phyloP scores from a whole-genome alignment of 2,888 invertebrate species.

The Cerastis rubricosa region DNA sequence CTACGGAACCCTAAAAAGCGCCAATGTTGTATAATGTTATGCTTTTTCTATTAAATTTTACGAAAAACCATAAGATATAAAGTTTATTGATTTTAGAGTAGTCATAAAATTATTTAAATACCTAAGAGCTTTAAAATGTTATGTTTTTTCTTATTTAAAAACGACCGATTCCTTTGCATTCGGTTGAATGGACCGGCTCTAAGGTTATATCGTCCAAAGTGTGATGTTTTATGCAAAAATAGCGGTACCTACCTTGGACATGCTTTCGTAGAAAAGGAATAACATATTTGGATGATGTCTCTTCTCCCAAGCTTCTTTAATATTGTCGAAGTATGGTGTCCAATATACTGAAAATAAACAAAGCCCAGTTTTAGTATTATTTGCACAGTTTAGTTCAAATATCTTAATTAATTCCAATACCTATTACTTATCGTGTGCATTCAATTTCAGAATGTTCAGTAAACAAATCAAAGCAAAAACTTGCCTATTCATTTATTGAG shows the following conservation, averaged over 20 bases:
- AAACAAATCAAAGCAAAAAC: not conserved
- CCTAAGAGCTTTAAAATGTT: not conserved
- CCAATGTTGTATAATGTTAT: too few species aligned
- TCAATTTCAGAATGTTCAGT: not conserved
- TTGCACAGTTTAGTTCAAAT: not conserved
- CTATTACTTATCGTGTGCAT: not conserved
- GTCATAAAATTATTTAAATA: not conserved
- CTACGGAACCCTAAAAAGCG: too few species aligned
- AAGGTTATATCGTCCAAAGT: not conserved
- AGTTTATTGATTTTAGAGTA: not conserved
- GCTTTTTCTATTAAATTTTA: not conserved
- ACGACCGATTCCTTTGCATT: not conserved
- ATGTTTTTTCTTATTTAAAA: not conserved
- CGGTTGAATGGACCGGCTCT: not conserved
- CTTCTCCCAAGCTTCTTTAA: slow-evolving; percentile 93
- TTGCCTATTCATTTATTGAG: not conserved
- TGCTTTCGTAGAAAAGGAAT: slow-evolving; percentile 94
- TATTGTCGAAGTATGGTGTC: slow-evolving; percentile 93
- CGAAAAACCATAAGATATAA: not conserved
- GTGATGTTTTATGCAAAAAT: slow-evolving; percentile 16
- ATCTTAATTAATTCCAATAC: not conserved
- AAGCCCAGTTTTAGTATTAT: not conserved
- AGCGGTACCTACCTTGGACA: slow-evolving; percentile 90
- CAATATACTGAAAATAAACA: slow-evolving; percentile 57
- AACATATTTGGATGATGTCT: slow-evolving; percentile 92